Conservation (phyloP, 2,888 invertebrate species). For the Proisotoma minuta region DNA sequence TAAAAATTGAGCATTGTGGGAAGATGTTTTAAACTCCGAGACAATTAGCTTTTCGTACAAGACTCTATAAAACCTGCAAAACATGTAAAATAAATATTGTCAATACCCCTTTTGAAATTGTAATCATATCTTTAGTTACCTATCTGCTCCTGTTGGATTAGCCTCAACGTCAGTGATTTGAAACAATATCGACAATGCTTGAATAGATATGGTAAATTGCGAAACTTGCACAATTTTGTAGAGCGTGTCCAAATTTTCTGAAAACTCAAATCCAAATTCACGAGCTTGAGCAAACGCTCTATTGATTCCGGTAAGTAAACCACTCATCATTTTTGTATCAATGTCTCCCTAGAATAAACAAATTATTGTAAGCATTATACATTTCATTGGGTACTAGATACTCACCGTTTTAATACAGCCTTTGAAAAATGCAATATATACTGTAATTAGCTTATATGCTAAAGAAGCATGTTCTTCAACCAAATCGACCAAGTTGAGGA, state of each 20-base stretch:
- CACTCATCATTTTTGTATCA: slow-evolving; percentile 77
- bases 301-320: slow-evolving; percentile 74
- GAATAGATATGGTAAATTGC: slow-evolving; percentile 64
- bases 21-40: slow-evolving; percentile 63
- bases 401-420: slow-evolving; percentile 73
- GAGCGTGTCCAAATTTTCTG: slow-evolving; percentile 67
- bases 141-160: slow-evolving; percentile 54
- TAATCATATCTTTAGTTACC: slow-evolving; percentile 52
- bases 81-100: neutral
- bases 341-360: slow-evolving; percentile 61
- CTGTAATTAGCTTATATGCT: slow-evolving; percentile 76
- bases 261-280: slow-evolving; percentile 56
- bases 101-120: neutral
- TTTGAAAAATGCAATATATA: slow-evolving; percentile 95
- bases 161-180: slow-evolving; percentile 59
- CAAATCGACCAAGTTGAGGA: slow-evolving; percentile 78
- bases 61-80: slow-evolving; percentile 71
- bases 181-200: slow-evolving; percentile 60
- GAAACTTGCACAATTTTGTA: slow-evolving; percentile 76
- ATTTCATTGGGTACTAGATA: neutral
- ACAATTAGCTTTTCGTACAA: slow-evolving; percentile 82
- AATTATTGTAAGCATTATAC: neutral
- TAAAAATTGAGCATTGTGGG: slow-evolving; percentile 69
- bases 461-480: slow-evolving; percentile 67
- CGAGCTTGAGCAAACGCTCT: slow-evolving; percentile 79